Conservation (phyloP, 2,888 invertebrate genomes). For the Oeneis ivallda region DNA sequence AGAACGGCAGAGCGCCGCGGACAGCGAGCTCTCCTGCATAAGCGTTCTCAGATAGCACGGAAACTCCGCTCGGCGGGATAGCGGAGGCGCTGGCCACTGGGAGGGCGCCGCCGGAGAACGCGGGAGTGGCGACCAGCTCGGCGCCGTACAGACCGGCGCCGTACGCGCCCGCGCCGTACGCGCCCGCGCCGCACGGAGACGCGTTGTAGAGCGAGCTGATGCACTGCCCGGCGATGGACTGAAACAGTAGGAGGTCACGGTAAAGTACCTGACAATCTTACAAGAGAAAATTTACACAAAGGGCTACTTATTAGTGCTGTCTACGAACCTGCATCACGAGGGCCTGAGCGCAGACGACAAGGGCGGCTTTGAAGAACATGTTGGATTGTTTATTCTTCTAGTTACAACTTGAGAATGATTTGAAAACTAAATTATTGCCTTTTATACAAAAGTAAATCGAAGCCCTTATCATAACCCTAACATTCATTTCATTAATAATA, state of each 20-base stretch:
- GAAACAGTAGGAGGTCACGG: not conserved
- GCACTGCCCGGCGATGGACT: conserved; percentile 43
- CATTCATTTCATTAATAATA: not conserved
- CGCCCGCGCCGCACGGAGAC: conserved; percentile 21
- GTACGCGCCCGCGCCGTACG: conserved; percentile 30
- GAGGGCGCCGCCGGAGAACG: conserved; percentile 40
- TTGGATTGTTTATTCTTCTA: conserved; percentile 10
- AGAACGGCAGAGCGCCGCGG: conserved; percentile 49
- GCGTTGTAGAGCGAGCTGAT: conserved; percentile 29
- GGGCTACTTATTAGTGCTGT: too few relatives aligned
- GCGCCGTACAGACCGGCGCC: conserved; percentile 28
- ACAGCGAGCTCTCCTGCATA: conserved; percentile 47
- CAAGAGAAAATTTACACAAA: too few relatives aligned
- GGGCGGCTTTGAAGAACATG: conserved; percentile 29
- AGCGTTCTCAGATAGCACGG: conserved; percentile 48
- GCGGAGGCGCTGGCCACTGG: conserved; percentile 45
- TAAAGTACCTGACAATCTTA: not conserved
- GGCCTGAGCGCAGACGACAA: conserved; percentile 33
- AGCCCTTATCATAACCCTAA: not conserved
- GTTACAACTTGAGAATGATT: conserved; percentile 10
- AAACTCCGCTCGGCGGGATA: conserved; percentile 48
- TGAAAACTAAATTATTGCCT: not conserved
- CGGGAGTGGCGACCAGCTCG: conserved; percentile 25
- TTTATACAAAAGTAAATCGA: not conserved
- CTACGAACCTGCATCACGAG: conserved; percentile 30